These are phyloP conservation scores for Herminia tarsipennalis DNA, from an alignment of 2,888 invertebrate genomes.

Conservation along the genomic window DNA sequence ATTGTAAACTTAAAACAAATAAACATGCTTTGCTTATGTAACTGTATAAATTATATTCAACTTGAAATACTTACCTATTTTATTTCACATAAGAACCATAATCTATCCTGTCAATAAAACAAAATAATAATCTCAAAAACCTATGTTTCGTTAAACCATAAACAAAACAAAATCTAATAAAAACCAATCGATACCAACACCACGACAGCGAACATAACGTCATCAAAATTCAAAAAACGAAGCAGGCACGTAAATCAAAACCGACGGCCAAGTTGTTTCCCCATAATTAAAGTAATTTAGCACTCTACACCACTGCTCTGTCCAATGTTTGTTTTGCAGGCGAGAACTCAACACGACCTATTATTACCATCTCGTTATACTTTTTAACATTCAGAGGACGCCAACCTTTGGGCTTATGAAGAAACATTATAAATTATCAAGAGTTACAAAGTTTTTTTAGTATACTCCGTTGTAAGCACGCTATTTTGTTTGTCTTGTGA, in stretches of 20 bases:
- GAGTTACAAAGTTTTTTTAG: slow-evolving; percentile 6
- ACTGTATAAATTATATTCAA: no score
- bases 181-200: slow-evolving; percentile 5
- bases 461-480: slow-evolving; percentile 20
- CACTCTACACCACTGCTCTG: slow-evolving; percentile 69
- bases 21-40: no score
- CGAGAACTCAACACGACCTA: slow-evolving; percentile 82
- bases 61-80: no score
- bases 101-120: slow-evolving; percentile 6
- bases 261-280: slow-evolving; percentile 33
- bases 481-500: slow-evolving; percentile 4
- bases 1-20: no score
- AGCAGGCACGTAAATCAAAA: slow-evolving; percentile 47
- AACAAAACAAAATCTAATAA: not conserved
- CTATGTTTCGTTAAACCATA: no score
- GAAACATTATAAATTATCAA: slow-evolving; percentile 20
- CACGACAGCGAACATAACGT: slow-evolving; percentile 6
- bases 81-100: no score
- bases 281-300: slow-evolving; percentile 78
- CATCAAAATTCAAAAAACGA: slow-evolving; percentile 29
- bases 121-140: not conserved
- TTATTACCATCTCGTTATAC: slow-evolving; percentile 80
- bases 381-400: slow-evolving; percentile 70
- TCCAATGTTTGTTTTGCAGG: slow-evolving; percentile 83
- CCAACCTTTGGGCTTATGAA: slow-evolving; percentile 55